phyloP scores from a whole-genome alignment of 2,113 vertebrate species.

The Xenus cinereus region DNA sequence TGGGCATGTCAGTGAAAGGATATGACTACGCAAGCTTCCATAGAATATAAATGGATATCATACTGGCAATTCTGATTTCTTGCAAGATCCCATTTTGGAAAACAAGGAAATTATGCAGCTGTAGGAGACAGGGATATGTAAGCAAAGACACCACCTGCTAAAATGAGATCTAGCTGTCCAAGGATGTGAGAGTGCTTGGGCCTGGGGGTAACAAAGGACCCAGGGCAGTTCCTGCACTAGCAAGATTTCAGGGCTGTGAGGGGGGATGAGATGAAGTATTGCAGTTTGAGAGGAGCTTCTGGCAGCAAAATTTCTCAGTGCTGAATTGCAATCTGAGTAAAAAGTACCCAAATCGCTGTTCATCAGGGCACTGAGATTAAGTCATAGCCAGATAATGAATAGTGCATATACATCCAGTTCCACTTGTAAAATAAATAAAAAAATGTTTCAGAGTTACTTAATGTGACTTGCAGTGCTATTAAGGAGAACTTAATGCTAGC shows the following conservation, averaged over 20 bases:
- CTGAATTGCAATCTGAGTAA: neutral
- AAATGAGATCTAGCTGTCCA: neutral
- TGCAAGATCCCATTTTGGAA: neutral
- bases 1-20: neutral
- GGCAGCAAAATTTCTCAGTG: neutral
- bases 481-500: neutral
- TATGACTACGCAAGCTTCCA: neutral
- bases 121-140: neutral
- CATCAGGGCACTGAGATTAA: neutral
- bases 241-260: neutral
- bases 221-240: neutral
- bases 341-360: neutral
- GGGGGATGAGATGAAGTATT: neutral
- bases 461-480: rapidly evolving
- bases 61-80: neutral
- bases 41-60: neutral
- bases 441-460: neutral
- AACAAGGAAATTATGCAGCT: neutral
- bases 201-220: neutral
- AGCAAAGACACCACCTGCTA: neutral
- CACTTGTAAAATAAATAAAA: neutral
- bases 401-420: neutral
- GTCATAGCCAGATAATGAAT: neutral
- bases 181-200: neutral
- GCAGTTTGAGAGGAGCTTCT: neutral